Percentiles rank a stretch among this genome's conserved stretches.
Conservation (phyloP, 2,888 invertebrate genomes). For the Leucophora obtusa region DNA sequence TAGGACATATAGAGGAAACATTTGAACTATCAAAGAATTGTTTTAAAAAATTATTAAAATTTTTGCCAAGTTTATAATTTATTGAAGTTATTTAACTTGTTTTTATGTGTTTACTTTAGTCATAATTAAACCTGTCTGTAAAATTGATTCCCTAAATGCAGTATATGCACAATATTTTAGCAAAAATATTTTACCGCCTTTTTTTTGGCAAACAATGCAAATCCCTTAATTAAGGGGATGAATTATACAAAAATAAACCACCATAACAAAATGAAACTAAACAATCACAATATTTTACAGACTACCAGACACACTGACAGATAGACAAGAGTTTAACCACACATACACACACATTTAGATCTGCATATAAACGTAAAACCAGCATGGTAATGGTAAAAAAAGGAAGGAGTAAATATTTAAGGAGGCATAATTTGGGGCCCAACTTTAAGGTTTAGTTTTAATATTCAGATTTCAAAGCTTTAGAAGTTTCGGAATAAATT, state of each 20-base stretch:
- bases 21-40: background rate
- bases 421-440: too few relatives aligned
- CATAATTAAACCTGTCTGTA: constrained; percentile 37
- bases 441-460: too few relatives aligned
- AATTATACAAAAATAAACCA: constrained; percentile 60
- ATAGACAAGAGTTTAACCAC: background rate
- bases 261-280: constrained; percentile 59
- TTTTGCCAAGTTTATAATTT: background rate
- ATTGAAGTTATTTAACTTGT: background rate
- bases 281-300: constrained; percentile 57
- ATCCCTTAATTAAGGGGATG: constrained; percentile 64
- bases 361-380: background rate
- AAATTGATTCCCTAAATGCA: background rate
- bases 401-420: too few relatives aligned
- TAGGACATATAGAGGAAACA: background rate
- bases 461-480: too few relatives aligned
- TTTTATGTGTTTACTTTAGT: background rate
- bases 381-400: background rate
- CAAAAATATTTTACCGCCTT: constrained; percentile 31
- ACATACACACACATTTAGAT: background rate
- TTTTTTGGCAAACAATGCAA: constrained; percentile 57
- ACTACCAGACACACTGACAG: constrained; percentile 38
- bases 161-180: constrained; percentile 2
- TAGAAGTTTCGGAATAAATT: too few relatives aligned
- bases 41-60: background rate